Evolutionary conservation across 2,113 vertebrate genomes (phyloP).

Genomic region (Ochotona princeps): DNA sequence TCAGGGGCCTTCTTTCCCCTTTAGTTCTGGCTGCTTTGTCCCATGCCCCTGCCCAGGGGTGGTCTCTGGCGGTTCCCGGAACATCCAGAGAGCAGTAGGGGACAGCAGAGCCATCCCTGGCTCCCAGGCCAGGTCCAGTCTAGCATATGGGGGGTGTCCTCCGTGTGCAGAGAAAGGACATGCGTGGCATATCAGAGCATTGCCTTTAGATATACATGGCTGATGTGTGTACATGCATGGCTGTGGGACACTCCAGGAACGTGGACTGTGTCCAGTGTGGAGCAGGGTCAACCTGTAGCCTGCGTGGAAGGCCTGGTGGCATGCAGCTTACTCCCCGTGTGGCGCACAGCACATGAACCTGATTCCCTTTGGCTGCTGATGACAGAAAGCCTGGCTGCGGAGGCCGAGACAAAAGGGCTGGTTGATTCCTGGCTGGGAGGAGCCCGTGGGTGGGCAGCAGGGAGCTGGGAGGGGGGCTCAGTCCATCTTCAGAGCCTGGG

Average conservation of each 20-base stretch:
- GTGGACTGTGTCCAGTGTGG: rapidly evolving
- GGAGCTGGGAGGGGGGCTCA: background rate
- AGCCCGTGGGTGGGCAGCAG: rapidly evolving
- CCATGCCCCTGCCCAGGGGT: background rate
- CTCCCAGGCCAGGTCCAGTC: background rate
- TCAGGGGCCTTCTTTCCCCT: background rate
- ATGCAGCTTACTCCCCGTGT: too few relatives aligned
- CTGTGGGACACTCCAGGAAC: rapidly evolving
- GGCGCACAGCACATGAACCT: too few relatives aligned
- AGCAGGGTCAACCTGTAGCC: too few relatives aligned
- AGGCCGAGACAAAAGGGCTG: background rate
- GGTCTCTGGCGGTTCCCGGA: background rate
- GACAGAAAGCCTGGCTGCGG: background rate
- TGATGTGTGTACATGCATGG: rapidly evolving
- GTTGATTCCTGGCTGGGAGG: background rate
- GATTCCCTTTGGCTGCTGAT: background rate
- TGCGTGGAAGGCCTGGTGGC: too few relatives aligned
- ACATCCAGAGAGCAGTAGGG: background rate
- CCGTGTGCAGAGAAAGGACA: background rate
- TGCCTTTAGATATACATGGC: background rate
- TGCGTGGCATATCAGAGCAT: background rate
- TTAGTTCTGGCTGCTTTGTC: rapidly evolving
- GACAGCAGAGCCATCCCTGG: too few relatives aligned
- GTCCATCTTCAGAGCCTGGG: background rate
- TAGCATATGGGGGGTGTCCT: background rate